phyloP scores from a whole-genome alignment of 2,113 vertebrate genomes.

The Hypomesus transpacificus region DNA sequence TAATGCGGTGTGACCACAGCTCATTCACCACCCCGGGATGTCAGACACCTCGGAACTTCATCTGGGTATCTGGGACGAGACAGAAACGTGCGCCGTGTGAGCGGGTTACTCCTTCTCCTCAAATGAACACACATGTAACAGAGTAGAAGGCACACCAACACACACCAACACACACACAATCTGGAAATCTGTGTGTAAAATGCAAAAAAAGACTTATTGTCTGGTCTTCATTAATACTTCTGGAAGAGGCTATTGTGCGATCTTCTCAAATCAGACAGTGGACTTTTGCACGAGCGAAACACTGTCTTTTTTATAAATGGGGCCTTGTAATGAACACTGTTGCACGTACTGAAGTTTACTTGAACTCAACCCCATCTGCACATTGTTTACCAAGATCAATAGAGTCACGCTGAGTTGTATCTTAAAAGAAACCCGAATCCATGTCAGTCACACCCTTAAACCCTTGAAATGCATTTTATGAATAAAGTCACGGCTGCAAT shows the following conservation, averaged over 20 bases:
- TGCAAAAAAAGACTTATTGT: too few species aligned
- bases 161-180: too few species aligned
- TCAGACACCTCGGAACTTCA: not conserved
- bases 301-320: not conserved
- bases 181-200: too few species aligned
- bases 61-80: constrained; percentile 8
- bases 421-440: not conserved
- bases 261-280: not conserved
- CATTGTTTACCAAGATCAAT: too few species aligned
- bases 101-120: too few species aligned
- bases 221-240: not conserved
- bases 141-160: not conserved
- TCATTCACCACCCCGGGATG: constrained; percentile 12
- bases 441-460: constrained; percentile 13
- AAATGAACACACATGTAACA: too few species aligned
- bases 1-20: constrained; percentile 10
- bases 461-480: too few species aligned
- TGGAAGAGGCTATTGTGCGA: not conserved
- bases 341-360: too few species aligned
- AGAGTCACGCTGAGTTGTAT: too few species aligned
- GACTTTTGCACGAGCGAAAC: not conserved
- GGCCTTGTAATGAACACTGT: too few species aligned
- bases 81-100: not conserved
- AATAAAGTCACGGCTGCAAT: constrained; percentile 18
- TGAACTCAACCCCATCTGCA: too few species aligned